A percentile compares a stretch with the other conserved stretches of the same genome.
Conservation (phyloP, 35 echinoderm and acorn worm species). For the Lytechinus variegatus region DNA sequence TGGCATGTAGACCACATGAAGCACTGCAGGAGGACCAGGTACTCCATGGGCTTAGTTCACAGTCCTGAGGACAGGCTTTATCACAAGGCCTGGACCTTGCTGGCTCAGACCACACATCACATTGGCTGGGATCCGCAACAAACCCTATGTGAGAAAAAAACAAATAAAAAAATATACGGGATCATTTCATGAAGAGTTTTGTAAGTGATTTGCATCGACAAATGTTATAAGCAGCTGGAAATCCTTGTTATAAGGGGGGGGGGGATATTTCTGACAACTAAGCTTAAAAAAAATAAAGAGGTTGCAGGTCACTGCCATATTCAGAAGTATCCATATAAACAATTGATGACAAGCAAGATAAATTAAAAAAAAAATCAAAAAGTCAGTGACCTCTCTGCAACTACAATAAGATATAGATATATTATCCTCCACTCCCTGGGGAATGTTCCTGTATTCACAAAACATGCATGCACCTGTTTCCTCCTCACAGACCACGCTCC, state of each 20-base stretch:
- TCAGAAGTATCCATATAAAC: no score
- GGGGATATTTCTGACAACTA: no score
- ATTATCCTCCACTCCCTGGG: no score
- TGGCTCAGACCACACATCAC: slow-evolving; percentile 62
- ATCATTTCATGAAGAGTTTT: neutral
- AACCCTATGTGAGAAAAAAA: slow-evolving; percentile 52
- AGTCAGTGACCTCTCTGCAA: no score
- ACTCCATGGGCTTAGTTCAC: slow-evolving; percentile 78
- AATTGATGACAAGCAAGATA: no score
- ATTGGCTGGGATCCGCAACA: slow-evolving; percentile 60
- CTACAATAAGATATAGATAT: no score
- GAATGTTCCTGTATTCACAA: neutral
- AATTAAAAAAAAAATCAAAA: no score
- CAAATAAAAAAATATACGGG: neutral
- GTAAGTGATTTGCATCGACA: no score
- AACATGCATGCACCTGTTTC: slow-evolving; percentile 66
- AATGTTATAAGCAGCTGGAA: no score
- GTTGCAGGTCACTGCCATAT: no score
- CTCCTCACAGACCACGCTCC: slow-evolving; percentile 85
- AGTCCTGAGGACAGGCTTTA: slow-evolving; percentile 84
- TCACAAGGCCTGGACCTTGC: slow-evolving; percentile 56
- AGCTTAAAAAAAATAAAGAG: no score
- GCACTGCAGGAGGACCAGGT: slow-evolving; percentile 83
- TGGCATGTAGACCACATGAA: slow-evolving; percentile 73
- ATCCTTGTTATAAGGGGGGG: no score